Percentiles rank a stretch among this genome's conserved stretches.
Conservation (phyloP, 92 coral and sea anemone genomes). For the Epizoanthus rinbou region DNA sequence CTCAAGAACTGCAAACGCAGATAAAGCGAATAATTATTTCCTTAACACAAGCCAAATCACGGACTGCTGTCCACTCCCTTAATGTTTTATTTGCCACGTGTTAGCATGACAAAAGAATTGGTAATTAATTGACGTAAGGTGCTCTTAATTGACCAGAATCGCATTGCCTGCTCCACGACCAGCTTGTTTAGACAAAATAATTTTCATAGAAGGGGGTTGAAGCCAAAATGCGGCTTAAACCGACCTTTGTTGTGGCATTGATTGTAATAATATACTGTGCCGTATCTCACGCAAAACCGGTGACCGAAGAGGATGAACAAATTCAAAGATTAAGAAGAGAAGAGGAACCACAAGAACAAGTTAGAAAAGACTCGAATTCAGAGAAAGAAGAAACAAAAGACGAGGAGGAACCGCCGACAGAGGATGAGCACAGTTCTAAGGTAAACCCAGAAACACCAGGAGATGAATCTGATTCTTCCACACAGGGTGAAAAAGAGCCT, state of each 20-base stretch:
- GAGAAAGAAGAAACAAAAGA: conserved; percentile 25
- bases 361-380: conserved; percentile 36
- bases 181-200: conserved; percentile 54
- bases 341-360: conserved; percentile 30
- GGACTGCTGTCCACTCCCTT: conserved; percentile 5
- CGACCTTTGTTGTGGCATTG: conserved; percentile 50
- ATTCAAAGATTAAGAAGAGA: conserved; percentile 29
- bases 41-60: neutral
- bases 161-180: conserved; percentile 36
- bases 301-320: conserved; percentile 61
- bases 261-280: conserved; percentile 51
- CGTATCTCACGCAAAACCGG: conserved; percentile 66
- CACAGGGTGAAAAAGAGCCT: conserved; percentile 34
- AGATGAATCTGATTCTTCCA: neutral
- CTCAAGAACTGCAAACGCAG: neutral
- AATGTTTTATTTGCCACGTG: conserved; percentile 91
- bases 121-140: conserved; percentile 76
- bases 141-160: conserved; percentile 25
- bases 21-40: neutral
- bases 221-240: conserved; percentile 80
- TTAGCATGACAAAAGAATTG: conserved; percentile 81
- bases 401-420: conserved; percentile 22
- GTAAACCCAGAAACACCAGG: conserved; percentile 9
- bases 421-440: neutral
- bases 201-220: conserved; percentile 55